These are phyloP conservation scores for Euphydryas editha DNA, from an alignment of 2,888 invertebrate genomes.

Conservation along the genomic window DNA sequence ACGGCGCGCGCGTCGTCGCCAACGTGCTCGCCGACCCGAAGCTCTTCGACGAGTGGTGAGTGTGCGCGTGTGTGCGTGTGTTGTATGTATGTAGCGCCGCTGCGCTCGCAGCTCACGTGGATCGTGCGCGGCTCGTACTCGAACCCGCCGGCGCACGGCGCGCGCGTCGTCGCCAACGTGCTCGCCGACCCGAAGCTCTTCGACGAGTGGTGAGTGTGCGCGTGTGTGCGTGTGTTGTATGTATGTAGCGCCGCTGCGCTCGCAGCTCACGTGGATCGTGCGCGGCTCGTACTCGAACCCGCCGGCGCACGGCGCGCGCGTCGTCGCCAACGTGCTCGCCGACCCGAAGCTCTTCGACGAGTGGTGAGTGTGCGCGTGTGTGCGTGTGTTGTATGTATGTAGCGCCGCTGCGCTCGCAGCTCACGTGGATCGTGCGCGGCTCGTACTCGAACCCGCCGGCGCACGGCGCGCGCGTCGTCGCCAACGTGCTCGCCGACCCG, in stretches of 20 bases:
- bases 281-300: constrained; percentile 98
- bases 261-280: constrained; percentile 84
- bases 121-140: constrained; percentile 96
- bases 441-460: constrained; percentile 99
- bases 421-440: constrained; percentile 88
- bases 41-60: constrained; percentile 74
- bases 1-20: constrained; percentile 96
- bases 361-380: constrained; percentile 85
- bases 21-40: constrained; percentile 90
- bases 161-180: constrained; percentile 93
- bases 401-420: constrained; percentile 81
- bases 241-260: constrained; percentile 84
- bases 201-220: constrained; percentile 89
- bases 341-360: constrained; percentile 89
- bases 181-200: constrained; percentile 89
- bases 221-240: background rate
- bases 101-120: constrained; percentile 57
- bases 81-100: background rate
- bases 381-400: constrained; percentile 60
- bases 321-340: constrained; percentile 93
- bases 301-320: constrained; percentile 96
- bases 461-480: constrained; percentile 96
- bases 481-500: constrained; percentile 90
- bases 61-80: background rate
- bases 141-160: constrained; percentile 98